phyloP scores from a whole-genome alignment of 2,797 vertebrate genomes.

The Mycteria americana region DNA sequence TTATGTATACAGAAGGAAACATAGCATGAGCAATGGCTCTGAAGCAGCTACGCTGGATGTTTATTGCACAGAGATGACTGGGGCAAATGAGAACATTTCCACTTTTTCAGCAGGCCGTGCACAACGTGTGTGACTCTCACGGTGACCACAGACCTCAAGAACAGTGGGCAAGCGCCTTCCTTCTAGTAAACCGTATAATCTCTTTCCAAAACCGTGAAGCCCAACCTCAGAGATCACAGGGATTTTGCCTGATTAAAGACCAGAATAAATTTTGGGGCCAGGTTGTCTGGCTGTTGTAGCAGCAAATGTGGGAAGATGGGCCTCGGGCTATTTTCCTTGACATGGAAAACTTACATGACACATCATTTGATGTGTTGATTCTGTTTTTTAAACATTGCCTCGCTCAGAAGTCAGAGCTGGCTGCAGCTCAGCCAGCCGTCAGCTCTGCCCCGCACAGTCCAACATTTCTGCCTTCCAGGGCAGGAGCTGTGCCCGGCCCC shows the following conservation, averaged over 20 bases:
- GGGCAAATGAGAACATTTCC: not conserved
- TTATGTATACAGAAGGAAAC: not conserved
- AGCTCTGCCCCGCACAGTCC: not conserved
- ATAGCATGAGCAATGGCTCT: not conserved
- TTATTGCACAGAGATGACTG: not conserved
- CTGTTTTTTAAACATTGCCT: slow-evolving; percentile 41
- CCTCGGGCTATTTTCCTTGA: slow-evolving; percentile 57
- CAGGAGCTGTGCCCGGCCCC: not conserved
- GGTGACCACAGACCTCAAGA: not conserved
- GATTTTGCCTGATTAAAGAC: slow-evolving; percentile 51
- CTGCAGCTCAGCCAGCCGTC: not conserved
- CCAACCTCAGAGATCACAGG: slow-evolving; percentile 31
- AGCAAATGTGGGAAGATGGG: slow-evolving; percentile 46
- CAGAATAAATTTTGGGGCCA: slow-evolving; percentile 49
- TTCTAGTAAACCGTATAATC: not conserved
- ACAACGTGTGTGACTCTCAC: not conserved
- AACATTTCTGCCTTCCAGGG: not conserved
- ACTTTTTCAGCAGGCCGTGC: not conserved
- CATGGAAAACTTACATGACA: slow-evolving; percentile 55
- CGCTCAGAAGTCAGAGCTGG: not conserved
- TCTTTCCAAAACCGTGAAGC: not conserved
- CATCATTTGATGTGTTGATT: slow-evolving; percentile 59
- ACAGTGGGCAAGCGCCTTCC: not conserved
- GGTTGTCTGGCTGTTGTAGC: slow-evolving; percentile 47
- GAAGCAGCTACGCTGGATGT: not conserved